Evolutionary conservation across 2,888 invertebrate genomes (phyloP).

Genomic region (Drosophila mimetica): DNA sequence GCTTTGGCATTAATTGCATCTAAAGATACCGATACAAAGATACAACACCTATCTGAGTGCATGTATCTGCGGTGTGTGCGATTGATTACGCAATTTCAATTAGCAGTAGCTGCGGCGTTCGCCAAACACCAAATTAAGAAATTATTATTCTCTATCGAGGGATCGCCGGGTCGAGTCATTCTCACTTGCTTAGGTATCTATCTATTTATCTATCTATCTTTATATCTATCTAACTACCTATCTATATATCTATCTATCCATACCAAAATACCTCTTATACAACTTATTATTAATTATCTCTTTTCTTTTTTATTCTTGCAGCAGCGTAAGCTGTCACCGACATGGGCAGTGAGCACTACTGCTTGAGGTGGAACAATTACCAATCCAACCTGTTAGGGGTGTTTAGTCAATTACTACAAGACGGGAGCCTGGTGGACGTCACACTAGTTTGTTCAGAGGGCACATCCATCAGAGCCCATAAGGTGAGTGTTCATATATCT

Average conservation of each 20-base stretch:
- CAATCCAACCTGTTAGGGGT: slow-evolving; percentile 98
- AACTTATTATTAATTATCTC: slow-evolving; percentile 2
- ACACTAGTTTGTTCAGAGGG: slow-evolving; percentile 98
- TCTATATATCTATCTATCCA: too few species aligned
- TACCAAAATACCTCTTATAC: not conserved
- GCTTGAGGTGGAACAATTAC: slow-evolving; percentile 99
- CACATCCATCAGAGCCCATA: slow-evolving; percentile 96
- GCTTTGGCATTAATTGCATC: slow-evolving; percentile 66
- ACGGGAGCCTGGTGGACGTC: slow-evolving; percentile 98
- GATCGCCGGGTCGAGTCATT: slow-evolving; percentile 4
- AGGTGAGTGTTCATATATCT: slow-evolving; percentile 85
- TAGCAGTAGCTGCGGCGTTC: slow-evolving; percentile 36
- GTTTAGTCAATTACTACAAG: slow-evolving; percentile 97
- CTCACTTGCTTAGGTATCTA: too few species aligned
- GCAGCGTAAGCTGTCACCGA: slow-evolving; percentile 95
- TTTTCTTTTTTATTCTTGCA: slow-evolving; percentile 56
- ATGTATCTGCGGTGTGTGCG: slow-evolving; percentile 9
- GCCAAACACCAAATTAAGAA: slow-evolving; percentile 60
- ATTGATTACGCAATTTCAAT: slow-evolving; percentile 62
- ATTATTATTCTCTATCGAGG: slow-evolving; percentile 22
- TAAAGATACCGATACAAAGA: slow-evolving; percentile 21
- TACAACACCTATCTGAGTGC: slow-evolving; percentile 6
- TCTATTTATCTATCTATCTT: too few species aligned
- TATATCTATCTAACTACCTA: too few species aligned
- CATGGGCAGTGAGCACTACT: slow-evolving; percentile 99